Base-by-base conservation (phyloP, 2,888 invertebrate species). In the Hemistola chrysoprasaria region DNA sequence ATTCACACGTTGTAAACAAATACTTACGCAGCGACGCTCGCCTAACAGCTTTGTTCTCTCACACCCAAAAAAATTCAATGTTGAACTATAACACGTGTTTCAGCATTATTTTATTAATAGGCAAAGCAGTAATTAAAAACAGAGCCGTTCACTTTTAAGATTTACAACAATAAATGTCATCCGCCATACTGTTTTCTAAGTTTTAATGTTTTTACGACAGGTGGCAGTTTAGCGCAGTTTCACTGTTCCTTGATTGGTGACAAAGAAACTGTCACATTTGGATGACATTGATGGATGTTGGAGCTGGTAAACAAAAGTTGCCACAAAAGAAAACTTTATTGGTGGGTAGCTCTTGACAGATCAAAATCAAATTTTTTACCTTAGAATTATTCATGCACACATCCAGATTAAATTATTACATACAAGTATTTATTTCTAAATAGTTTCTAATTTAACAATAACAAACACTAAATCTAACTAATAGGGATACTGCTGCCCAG, bases 401-500 rank as follows among this genome's bases (percentile, higher is more conserved):
- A n/a, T n/a, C n/a, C n/a, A n/a, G n/a, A n/a, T n/a, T n/a, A n/a
- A n/a, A n/a, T n/a, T n/a, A n/a, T n/a, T n/a, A n/a, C n/a, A n/a
- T n/a, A n/a, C n/a, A n/a, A n/a, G n/a, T n/a, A n/a, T n/a, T n/a
- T n/a, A n/a, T n/a, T n/a, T n/a, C n/a, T n/a, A n/a, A n/a, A n/a
- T n/a, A n/a, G n/a, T n/a, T n/a, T n/a, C n/a, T n/a, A n/a, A n/a
- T n/a, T n/a, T 60, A 64, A 69, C 65, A 66, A 71, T 56, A 64
- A 56, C 56, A 74, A 22, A 34, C 65, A 70, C 71, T 74, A 59
- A 55, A 38, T 47, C 42, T 66, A 62, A 53, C 23, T 73, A 85
- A 77, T 82, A 88, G 34, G 83, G 89, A 59, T 78, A 85, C 51
- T 82, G 81, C 53, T 90, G 88, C 23, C 87, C 90, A 70, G 80